Percentiles rank a stretch among this genome's conserved stretches.
phyloP scores from a whole-genome alignment of 2,113 vertebrate species.

The Chionodraco myersi region DNA sequence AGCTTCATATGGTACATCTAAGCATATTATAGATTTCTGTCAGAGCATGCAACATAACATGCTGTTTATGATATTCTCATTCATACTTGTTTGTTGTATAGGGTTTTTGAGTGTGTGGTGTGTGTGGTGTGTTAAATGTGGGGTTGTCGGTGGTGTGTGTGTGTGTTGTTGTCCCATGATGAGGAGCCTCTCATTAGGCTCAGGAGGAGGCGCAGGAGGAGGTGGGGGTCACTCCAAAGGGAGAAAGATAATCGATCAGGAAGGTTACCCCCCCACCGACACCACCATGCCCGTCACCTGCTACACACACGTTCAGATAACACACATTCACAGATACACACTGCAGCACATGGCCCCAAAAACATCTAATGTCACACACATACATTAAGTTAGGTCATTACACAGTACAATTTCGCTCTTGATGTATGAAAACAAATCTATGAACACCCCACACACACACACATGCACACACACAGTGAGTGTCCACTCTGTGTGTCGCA shows the following conservation, averaged over 20 bases:
- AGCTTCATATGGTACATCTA: neutral
- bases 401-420: neutral
- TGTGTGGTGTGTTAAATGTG: conserved; percentile 37
- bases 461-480: neutral
- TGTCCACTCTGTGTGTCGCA: conserved; percentile 30
- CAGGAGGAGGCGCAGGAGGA: conserved; percentile 70
- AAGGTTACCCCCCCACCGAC: conserved; percentile 45
- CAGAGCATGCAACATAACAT: neutral
- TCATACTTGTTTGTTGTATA: neutral
- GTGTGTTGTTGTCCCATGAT: conserved; percentile 49
- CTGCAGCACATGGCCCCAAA: neutral
- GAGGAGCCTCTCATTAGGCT: conserved; percentile 77
- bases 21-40: neutral
- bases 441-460: neutral
- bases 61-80: neutral
- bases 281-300: conserved; percentile 58
- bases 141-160: too few species aligned
- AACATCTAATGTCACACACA: neutral
- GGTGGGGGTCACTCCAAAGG: conserved; percentile 78
- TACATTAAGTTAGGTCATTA: conserved; percentile 11
- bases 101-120: conserved; percentile 9
- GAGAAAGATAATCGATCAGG: conserved; percentile 81
- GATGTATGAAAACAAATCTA: neutral
- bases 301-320: conserved; percentile 39
- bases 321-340: conserved; percentile 12